These are phyloP conservation scores for Mustela lutreola DNA, from an alignment of 2,113 vertebrate species.

Conservation along the genomic window DNA sequence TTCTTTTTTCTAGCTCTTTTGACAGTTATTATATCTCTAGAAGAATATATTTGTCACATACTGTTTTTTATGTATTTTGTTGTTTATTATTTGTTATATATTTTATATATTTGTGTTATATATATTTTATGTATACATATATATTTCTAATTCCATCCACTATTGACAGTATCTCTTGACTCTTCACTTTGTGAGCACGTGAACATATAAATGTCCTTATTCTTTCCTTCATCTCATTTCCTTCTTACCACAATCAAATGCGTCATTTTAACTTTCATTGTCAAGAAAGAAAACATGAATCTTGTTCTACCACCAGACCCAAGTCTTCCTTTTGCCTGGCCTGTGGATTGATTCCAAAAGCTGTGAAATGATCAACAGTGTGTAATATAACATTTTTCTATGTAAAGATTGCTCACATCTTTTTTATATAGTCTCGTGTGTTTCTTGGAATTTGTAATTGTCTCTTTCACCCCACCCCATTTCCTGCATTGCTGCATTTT, in stretches of 20 bases:
- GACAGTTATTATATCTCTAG: neutral
- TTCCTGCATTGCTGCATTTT: neutral
- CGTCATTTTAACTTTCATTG: slow-evolving; percentile 19
- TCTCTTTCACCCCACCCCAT: neutral
- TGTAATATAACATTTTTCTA: neutral
- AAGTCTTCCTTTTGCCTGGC: neutral
- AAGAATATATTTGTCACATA: neutral
- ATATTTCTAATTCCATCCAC: neutral
- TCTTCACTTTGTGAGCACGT: neutral
- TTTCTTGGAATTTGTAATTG: slow-evolving; percentile 32
- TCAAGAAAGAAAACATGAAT: neutral
- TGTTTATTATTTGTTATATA: neutral
- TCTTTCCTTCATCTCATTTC: neutral
- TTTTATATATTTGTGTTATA: neutral
- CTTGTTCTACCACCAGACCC: neutral
- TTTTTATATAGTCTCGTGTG: neutral
- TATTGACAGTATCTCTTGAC: neutral
- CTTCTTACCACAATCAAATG: neutral
- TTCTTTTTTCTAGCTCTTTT: slow-evolving; percentile 21
- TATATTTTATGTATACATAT: neutral
- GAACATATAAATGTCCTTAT: neutral
- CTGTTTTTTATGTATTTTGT: neutral
- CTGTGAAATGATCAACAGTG: neutral
- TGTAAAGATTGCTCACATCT: neutral
- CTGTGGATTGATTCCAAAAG: neutral